Percentiles rank a stretch among this genome's conserved stretches.
These are phyloP conservation scores for Cephalopachus bancanus DNA, from an alignment of 2,797 vertebrate species.

Conservation along the genomic window DNA sequence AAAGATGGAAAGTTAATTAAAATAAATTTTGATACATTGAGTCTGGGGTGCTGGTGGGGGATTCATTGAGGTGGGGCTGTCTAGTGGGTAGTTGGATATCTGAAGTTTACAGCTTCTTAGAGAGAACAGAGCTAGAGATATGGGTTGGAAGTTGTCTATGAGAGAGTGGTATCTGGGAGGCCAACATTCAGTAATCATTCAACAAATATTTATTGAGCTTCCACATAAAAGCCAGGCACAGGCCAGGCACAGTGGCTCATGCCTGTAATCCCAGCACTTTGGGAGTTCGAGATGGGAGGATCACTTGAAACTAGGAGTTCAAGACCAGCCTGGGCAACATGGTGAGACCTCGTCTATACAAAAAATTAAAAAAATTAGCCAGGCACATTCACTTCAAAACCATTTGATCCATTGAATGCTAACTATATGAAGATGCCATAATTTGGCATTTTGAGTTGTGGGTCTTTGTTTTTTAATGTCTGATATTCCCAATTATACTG, in stretches of 20 bases:
- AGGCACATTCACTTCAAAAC: not conserved
- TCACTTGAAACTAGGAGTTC: too few relatives aligned
- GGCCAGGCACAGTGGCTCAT: too few relatives aligned
- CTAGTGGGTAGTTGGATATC: not conserved
- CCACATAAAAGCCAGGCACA: not conserved
- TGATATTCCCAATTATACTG: not conserved
- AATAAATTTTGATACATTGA: slow-evolving; percentile 13
- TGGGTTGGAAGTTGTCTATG: not conserved
- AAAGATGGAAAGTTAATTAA: slow-evolving; percentile 45
- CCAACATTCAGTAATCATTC: slow-evolving; percentile 23
- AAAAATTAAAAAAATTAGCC: too few relatives aligned
- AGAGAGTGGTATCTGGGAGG: not conserved
- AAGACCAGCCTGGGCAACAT: too few relatives aligned
- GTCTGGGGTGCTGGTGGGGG: slow-evolving; percentile 8
- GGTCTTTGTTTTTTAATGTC: slow-evolving; percentile 14
- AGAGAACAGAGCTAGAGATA: not conserved
- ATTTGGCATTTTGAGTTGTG: slow-evolving; percentile 56
- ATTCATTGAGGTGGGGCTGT: not conserved
- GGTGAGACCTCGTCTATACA: too few relatives aligned
- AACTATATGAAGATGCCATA: not conserved
- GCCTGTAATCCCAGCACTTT: too few relatives aligned
- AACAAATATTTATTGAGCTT: slow-evolving; percentile 32
- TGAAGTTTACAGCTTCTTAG: slow-evolving; percentile 7
- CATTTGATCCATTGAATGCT: not conserved
- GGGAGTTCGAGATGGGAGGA: too few relatives aligned